These are phyloP conservation scores for Chouioia cunea DNA, from an alignment of 2,888 invertebrate species.

Conservation along the genomic window DNA sequence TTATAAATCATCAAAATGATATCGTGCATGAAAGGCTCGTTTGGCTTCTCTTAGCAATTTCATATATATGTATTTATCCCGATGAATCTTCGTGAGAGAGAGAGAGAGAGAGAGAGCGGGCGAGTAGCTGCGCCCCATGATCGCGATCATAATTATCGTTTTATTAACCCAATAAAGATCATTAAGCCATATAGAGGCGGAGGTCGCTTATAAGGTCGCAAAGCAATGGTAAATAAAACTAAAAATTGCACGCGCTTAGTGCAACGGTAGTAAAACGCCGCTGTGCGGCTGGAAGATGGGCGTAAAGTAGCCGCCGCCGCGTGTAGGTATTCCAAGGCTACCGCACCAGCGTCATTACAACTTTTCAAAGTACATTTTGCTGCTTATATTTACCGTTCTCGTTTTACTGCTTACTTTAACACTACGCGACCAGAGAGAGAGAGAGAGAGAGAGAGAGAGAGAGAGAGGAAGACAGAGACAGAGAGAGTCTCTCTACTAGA, in stretches of 20 bases:
- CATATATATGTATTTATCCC: no score
- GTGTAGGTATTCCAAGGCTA: slow-evolving; percentile 28
- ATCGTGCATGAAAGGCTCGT: no score
- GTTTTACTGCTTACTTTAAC: slow-evolving; percentile 31
- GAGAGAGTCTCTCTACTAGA: not conserved
- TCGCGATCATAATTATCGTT: slow-evolving; percentile 29
- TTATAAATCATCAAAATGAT: not conserved
- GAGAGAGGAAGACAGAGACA: no score
- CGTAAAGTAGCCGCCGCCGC: slow-evolving; percentile 27
- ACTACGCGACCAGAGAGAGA: slow-evolving; percentile 7
- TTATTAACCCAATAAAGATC: slow-evolving; percentile 42
- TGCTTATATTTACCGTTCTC: slow-evolving; percentile 38
- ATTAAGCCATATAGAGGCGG: slow-evolving; percentile 1
- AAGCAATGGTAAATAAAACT: not conserved
- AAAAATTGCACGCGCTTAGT: slow-evolving; percentile 21
- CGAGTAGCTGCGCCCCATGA: no score
- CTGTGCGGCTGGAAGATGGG: not conserved
- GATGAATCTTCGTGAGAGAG: no score
- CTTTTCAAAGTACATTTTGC: slow-evolving; percentile 35
- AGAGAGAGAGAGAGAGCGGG: no score
- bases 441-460: no score
- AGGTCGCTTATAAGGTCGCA: not conserved
- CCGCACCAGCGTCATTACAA: slow-evolving; percentile 38
- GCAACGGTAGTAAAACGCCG: no score
- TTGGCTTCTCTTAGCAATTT: no score